Base-by-base conservation (phyloP, 2,888 invertebrate species). In the Aphodius sticticus region DNA sequence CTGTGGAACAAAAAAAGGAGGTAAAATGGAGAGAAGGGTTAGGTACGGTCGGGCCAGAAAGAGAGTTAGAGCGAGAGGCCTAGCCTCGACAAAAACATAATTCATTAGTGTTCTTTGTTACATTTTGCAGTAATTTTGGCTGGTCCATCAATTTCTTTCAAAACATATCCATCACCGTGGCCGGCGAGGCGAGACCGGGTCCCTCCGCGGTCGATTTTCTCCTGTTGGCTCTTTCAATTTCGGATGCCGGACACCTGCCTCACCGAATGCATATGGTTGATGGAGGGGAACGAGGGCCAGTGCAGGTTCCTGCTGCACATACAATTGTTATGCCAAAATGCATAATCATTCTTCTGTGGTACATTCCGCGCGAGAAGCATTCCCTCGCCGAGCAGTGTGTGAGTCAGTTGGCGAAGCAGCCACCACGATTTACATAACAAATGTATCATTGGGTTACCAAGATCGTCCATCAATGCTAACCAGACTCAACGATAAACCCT, bases 51-150 rank as follows among this genome's bases (percentile, higher is more conserved):
- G 12, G 53, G 12, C 53, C 9, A 53, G 53, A 53, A 71, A 75
- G 2, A 4, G 12, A 14, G 72, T 16, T 16, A 16, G 16, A 75
- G 75, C 35, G 75, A 75, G 75, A 69, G 71, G 14, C 69, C 26
- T 26, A 26, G 26, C 79, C 71, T 26, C 70, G 14, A 26, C 70
- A 79, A 79, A 79, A 79, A 79, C 76, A 79, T 77, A 77, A 79
- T 77, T 79, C 79, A 77, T 79, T 79, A 77, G 79, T 38, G 75
- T 79, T 72, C 77, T 79, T 79, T 79, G 79, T 79, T 79, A 74
- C 74, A 38, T 79, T 76, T 77, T 76, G 79, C 69, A 38, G 77
- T 77, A 77, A 79, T 79, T 79, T 79, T 76, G 79, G 76, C 35
- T 76, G 75, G 74, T 69, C 69, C 79, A 77, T 79, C 79, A 79